Evolutionary conservation across 2,888 invertebrate species (phyloP).

Genomic region (Ennomos erosarius): DNA sequence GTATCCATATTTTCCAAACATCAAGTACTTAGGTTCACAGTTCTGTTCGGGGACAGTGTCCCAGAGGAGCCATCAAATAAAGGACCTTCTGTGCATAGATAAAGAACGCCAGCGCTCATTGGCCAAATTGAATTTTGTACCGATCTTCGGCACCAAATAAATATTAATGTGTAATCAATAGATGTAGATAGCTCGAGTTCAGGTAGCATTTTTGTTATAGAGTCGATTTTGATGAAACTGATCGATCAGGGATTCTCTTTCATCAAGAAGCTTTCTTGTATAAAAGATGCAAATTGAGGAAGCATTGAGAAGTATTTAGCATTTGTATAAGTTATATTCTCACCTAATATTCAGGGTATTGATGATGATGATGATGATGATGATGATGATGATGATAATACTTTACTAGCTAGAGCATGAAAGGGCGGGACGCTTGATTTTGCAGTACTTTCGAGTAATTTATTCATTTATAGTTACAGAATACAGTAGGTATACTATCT

Average conservation of each 20-base stretch:
- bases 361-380: too few relatives aligned
- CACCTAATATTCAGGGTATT: too few relatives aligned
- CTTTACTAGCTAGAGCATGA: too few relatives aligned
- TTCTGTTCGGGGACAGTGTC: slow-evolving; percentile 56
- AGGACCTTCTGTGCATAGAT: slow-evolving; percentile 83
- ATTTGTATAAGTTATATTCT: too few relatives aligned
- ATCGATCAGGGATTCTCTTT: background rate
- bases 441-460: too few relatives aligned
- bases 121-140: slow-evolving; percentile 80
- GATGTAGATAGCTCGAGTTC: slow-evolving; percentile 50
- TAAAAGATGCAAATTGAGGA: too few relatives aligned
- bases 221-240: slow-evolving; percentile 1
- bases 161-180: slow-evolving; percentile 62
- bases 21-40: slow-evolving; percentile 29
- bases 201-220: slow-evolving; percentile 10
- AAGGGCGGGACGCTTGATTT: too few relatives aligned
- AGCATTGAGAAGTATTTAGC: too few relatives aligned
- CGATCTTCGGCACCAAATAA: slow-evolving; percentile 70
- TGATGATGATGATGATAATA: too few relatives aligned
- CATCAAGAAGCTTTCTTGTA: too few relatives aligned
- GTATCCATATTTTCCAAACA: slow-evolving; percentile 46
- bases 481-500: too few relatives aligned
- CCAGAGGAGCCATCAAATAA: slow-evolving; percentile 80
- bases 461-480: too few relatives aligned
- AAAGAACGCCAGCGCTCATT: slow-evolving; percentile 78